These are phyloP conservation scores for Melospiza melodia DNA, from an alignment of 2,113 vertebrate genomes.

Conservation along the genomic window DNA sequence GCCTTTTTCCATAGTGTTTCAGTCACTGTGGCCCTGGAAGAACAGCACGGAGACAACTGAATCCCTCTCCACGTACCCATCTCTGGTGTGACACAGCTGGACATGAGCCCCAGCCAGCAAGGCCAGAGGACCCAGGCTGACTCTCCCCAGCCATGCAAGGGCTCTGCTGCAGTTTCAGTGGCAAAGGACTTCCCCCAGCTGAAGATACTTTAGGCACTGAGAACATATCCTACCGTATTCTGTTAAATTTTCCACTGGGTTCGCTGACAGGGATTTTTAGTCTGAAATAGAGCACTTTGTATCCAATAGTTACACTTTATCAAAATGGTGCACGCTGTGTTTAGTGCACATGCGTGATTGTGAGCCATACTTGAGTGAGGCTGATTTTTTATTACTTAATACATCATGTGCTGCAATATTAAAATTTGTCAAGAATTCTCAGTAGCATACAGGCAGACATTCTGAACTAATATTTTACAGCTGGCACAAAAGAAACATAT, in stretches of 20 bases:
- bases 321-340: not conserved
- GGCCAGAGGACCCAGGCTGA: not conserved
- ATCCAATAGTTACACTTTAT: not conserved
- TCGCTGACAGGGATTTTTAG: not conserved
- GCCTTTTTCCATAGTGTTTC: not conserved
- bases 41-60: not conserved
- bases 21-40: not conserved
- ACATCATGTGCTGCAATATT: not conserved
- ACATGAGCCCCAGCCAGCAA: not conserved
- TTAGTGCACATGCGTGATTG: not conserved
- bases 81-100: not conserved
- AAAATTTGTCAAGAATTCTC: not conserved
- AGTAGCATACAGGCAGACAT: not conserved
- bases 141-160: not conserved
- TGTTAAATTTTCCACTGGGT: not conserved
- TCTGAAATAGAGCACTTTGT: not conserved
- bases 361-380: not conserved
- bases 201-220: not conserved
- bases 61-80: not conserved
- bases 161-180: not conserved
- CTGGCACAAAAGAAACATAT: not conserved
- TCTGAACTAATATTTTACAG: conserved; percentile 5
- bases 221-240: not conserved
- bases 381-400: not conserved
- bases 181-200: not conserved